Conservation (phyloP, 1,140 invertebrate genomes). For the Pollicipes pollicipes region DNA sequence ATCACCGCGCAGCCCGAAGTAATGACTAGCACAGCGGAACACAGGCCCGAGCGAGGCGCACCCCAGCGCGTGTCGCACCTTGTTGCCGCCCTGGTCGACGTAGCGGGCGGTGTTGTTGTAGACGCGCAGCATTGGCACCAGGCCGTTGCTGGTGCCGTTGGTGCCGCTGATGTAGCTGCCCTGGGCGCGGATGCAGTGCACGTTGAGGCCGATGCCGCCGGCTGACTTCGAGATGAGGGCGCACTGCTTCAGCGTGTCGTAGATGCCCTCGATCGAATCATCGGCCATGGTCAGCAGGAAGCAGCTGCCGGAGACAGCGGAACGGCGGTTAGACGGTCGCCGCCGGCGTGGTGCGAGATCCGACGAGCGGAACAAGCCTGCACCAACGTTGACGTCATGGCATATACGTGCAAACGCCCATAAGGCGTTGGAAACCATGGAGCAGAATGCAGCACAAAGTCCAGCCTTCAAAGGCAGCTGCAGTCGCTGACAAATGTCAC, state of each 20-base stretch:
- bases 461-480: no score
- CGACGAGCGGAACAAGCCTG: no score
- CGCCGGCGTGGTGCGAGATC: no score
- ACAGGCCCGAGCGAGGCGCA: no score
- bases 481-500: no score
- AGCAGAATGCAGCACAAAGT: no score
- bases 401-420: no score
- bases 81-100: slow-evolving; percentile 96
- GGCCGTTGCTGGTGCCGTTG: slow-evolving; percentile 84
- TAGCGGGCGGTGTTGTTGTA: slow-evolving; percentile 84
- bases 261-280: slow-evolving; percentile 98
- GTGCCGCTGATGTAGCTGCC: slow-evolving; percentile 87
- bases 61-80: no score
- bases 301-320: slow-evolving; percentile 40
- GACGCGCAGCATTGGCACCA: slow-evolving; percentile 93
- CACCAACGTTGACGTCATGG: no score
- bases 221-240: slow-evolving; percentile 93
- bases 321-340: not conserved
- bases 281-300: slow-evolving; percentile 88
- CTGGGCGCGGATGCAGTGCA: slow-evolving; percentile 85
- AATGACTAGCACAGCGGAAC: no score
- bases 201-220: slow-evolving; percentile 90
- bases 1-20: no score
- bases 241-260: slow-evolving; percentile 81
- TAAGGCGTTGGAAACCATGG: no score